Evolutionary conservation across 2,888 invertebrate genomes (phyloP).

Genomic region (Ctena decussata): DNA sequence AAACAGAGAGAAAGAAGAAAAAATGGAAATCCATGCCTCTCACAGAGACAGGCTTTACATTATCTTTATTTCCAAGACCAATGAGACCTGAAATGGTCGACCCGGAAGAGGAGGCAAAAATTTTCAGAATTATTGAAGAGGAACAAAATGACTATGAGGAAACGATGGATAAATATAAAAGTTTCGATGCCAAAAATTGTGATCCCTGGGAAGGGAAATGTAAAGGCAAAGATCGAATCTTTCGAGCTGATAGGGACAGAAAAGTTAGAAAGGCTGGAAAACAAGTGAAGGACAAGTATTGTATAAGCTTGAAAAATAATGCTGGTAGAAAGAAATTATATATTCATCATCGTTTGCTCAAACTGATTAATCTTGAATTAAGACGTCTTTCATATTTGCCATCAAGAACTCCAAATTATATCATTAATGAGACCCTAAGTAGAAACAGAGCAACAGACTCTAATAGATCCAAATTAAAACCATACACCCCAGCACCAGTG

Average conservation of each 20-base stretch:
- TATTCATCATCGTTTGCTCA: slow-evolving; percentile 78
- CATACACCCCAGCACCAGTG: not conserved
- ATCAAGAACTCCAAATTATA: slow-evolving; percentile 33
- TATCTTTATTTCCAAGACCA: slow-evolving; percentile 74
- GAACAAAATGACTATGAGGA: slow-evolving; percentile 52
- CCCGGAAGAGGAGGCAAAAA: slow-evolving; percentile 54
- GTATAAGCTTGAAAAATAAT: slow-evolving; percentile 75
- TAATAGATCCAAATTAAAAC: slow-evolving; percentile 56
- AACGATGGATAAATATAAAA: slow-evolving; percentile 58
- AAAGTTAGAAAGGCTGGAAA: slow-evolving; percentile 76
- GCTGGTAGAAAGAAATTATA: slow-evolving; percentile 74
- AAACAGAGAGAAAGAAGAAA: slow-evolving; percentile 58
- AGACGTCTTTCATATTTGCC: slow-evolving; percentile 59
- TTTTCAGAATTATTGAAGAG: slow-evolving; percentile 44
- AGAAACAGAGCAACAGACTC: slow-evolving; percentile 51
- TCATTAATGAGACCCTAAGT: slow-evolving; percentile 12
- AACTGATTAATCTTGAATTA: slow-evolving; percentile 70
- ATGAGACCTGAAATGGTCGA: slow-evolving; percentile 38
- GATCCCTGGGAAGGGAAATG: slow-evolving; percentile 54
- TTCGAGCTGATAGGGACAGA: slow-evolving; percentile 70
- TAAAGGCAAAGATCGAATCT: slow-evolving; percentile 58
- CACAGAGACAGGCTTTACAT: slow-evolving; percentile 72
- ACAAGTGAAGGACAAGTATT: slow-evolving; percentile 81
- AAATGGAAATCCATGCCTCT: slow-evolving; percentile 72
- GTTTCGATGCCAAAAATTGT: slow-evolving; percentile 42